Percentiles rank a stretch among this genome's conserved stretches.
Conservation (phyloP, 2,888 invertebrate species). For the Mylabris sibirica region DNA sequence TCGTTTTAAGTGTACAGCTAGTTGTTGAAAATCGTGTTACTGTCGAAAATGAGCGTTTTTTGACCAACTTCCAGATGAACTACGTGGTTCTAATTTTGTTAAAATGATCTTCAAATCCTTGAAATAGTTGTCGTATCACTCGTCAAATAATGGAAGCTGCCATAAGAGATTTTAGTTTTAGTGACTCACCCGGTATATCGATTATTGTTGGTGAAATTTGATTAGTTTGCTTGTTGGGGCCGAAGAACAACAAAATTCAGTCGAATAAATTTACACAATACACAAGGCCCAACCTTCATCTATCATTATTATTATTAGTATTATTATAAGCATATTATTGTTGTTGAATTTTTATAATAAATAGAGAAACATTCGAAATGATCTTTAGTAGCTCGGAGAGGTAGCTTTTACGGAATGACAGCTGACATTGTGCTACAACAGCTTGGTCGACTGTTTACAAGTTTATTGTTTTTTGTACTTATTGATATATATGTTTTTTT, state of each 20-base stretch:
- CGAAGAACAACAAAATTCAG: conserved; percentile 17
- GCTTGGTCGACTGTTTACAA: conserved; percentile 54
- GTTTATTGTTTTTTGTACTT: conserved; percentile 55
- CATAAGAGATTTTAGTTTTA: no score
- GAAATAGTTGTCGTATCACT: no score
- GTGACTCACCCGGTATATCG: no score
- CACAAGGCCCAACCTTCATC: no score
- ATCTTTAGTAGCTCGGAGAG: conserved; percentile 42
- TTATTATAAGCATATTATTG: conserved; percentile 8
- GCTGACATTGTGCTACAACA: conserved; percentile 50
- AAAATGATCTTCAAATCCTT: no score
- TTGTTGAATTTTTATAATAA: conserved; percentile 37
- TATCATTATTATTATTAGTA: no score
- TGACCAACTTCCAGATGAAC: no score
- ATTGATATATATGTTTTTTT: conserved; percentile 57
- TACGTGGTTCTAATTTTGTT: conserved; percentile 33
- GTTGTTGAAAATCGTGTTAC: no score
- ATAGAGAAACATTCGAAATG: conserved; percentile 1
- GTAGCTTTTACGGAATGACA: conserved; percentile 55
- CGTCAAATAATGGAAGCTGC: conserved; percentile 40
- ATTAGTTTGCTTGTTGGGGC: conserved; percentile 16
- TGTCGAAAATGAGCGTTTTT: no score
- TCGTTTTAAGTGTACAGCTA: no score
- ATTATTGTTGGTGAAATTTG: conserved; percentile 20
- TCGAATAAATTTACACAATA: conserved; percentile 21